Conservation (phyloP, 2,113 vertebrate species). For the Microtus pennsylvanicus region DNA sequence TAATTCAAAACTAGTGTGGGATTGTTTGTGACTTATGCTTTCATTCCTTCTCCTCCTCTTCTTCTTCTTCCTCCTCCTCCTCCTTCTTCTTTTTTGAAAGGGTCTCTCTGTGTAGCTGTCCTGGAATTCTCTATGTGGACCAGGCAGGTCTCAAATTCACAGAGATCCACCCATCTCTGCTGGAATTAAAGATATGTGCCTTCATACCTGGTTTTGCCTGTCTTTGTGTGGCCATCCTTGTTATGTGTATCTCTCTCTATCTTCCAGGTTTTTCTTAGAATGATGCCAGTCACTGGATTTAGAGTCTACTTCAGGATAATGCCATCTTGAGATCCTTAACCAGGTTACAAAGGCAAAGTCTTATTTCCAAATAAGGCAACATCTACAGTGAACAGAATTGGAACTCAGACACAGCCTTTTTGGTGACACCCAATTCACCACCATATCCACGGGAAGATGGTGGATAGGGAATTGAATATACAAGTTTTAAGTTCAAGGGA, state of each 20-base stretch:
- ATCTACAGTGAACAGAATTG: background rate
- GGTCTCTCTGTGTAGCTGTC: background rate
- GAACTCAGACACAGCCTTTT: background rate
- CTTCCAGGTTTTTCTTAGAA: background rate
- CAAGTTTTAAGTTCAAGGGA: no score
- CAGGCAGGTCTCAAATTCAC: background rate
- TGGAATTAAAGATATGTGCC: background rate
- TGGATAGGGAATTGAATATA: background rate
- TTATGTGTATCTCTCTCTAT: background rate
- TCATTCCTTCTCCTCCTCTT: no score
- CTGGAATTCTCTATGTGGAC: background rate
- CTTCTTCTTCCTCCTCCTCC: no score
- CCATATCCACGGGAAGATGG: background rate
- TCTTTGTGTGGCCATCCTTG: background rate
- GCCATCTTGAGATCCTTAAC: background rate
- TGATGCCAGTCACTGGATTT: background rate
- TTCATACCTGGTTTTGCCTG: background rate
- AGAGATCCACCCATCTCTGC: background rate
- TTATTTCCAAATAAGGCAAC: background rate
- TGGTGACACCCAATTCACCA: background rate
- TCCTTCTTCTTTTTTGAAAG: background rate
- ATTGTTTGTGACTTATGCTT: no score
- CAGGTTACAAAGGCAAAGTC: background rate
- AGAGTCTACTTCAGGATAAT: background rate
- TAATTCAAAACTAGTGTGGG: no score